phyloP scores from a whole-genome alignment of 53 echinoderm and acorn worm genomes.

The Crossaster papposus region DNA sequence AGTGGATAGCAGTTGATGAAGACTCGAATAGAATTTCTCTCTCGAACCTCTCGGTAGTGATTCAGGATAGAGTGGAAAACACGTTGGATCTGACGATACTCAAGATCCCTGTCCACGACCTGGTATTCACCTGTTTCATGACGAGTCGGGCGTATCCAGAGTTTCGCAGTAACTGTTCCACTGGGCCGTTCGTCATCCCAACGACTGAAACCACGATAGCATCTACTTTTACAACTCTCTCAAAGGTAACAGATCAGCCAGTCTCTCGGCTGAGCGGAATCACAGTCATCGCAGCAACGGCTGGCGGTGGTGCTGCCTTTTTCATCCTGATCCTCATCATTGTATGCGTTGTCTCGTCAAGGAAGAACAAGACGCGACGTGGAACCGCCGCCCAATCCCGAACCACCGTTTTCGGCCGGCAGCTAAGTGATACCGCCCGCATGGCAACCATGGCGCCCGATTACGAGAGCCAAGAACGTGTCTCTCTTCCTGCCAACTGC shows the following conservation, averaged over 20 bases:
- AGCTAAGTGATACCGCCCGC: not conserved
- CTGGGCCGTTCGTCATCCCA: not conserved
- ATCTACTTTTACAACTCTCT: not conserved
- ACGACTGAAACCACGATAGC: not conserved
- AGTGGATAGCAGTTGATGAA: not conserved
- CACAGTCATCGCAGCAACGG: not conserved
- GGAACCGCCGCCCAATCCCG: not conserved
- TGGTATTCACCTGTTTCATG: constrained; percentile 21
- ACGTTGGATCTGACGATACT: not conserved
- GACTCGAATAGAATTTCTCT: not conserved
- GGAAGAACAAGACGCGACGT: not conserved
- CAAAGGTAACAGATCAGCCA: not conserved
- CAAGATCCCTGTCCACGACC: not conserved
- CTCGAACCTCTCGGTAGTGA: not conserved
- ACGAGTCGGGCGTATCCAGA: constrained; percentile 10
- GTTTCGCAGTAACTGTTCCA: not conserved
- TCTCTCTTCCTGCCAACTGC: not conserved
- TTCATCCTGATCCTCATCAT: not conserved
- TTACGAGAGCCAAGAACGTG: not conserved
- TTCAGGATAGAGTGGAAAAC: not conserved
- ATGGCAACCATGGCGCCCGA: not conserved
- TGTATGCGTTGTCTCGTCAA: not conserved
- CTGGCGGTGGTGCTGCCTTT: not conserved
- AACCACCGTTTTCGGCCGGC: not conserved
- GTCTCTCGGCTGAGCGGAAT: not conserved